Base-by-base conservation (phyloP, 2,888 invertebrate species). In the Orthonevra nobilis region DNA sequence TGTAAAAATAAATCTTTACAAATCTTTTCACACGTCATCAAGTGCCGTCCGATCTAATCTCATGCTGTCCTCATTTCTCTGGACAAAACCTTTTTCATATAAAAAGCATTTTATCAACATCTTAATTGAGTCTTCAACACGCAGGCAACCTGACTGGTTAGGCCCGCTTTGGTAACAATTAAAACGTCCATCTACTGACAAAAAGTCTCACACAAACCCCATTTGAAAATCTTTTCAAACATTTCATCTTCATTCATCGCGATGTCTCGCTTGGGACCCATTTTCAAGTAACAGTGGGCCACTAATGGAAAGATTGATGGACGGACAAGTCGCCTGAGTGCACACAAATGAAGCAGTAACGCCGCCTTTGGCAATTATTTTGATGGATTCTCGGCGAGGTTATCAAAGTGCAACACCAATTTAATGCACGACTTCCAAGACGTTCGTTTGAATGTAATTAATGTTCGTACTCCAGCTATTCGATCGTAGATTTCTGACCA, bases 391-490 rank as follows among this genome's bases (percentile, higher is more conserved):
- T 56, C 32, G 40, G 26, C 40, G 28, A 68, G 54, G 61, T 63
- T 69, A 69, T 69, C 58, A 50, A 58, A 69, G 69, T 60, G 69
- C 69, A 69, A 56, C 40, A 44, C 61, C 75, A 75, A 54, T 75
- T 75, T 69, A 46, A 48, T 56, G 30, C 54, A 75, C 74, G 61
- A 73, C 66, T 66, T 52, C 38, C 19, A 19, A 34, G 3, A 5
- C 23, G 3, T 23, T 14, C 40, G 19, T 12, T 50, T 40, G 30
- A 20, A 40, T 3, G 12, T 28, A 28, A n/a, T n/a, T n/a, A n/a
- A n/a, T n/a, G n/a, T n/a, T n/a, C n/a, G n/a, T n/a, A n/a, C n/a
- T n/a, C n/a, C n/a, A 19, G 15, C 10, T 5, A 23, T 12, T 9
- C 42, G 17, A 42, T 20, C 19, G 12, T 7, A 6, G 6, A 28